Evolutionary conservation across 2,113 vertebrate genomes (phyloP).

Genomic region (Vireo altiloquus): DNA sequence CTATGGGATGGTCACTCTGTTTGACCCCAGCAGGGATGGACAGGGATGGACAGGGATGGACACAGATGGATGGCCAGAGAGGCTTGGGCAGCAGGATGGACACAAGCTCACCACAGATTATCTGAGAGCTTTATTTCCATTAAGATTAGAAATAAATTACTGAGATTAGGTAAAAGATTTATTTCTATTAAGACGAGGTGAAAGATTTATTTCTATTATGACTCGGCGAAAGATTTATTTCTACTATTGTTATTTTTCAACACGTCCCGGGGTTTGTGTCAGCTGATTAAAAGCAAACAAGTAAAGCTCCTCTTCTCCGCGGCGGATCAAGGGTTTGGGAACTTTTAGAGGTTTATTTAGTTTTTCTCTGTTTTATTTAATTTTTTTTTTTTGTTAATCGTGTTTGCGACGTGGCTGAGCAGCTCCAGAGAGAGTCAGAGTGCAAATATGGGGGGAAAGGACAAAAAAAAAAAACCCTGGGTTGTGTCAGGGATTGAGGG

Average conservation of each 20-base stretch:
- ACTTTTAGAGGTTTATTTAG: slow-evolving; percentile 24
- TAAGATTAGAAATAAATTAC: neutral
- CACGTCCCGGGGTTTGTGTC: neutral
- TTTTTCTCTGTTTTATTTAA: neutral
- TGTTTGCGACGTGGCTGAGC: slow-evolving; percentile 40
- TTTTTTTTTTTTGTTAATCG: neutral
- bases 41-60: neutral
- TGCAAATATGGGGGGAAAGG: neutral
- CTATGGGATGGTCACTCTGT: neutral
- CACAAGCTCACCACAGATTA: rapidly evolving
- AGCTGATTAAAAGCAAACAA: slow-evolving; percentile 58
- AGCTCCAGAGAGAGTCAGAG: neutral
- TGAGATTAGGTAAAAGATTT: neutral
- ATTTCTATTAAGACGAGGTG: neutral
- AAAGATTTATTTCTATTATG: neutral
- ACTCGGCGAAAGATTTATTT: neutral
- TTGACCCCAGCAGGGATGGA: rapidly evolving
- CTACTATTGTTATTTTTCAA: neutral
- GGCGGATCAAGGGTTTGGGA: slow-evolving; percentile 8
- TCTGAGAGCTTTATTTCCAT: neutral
- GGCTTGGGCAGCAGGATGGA: rapidly evolving
- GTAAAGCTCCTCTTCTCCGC: neutral
- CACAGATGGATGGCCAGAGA: neutral
- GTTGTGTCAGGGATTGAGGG: neutral
- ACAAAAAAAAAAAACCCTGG: rapidly evolving